A percentile compares a stretch with the other conserved stretches of the same genome.
phyloP scores from a whole-genome alignment of 2,888 invertebrate genomes.

The Bibio marci region DNA sequence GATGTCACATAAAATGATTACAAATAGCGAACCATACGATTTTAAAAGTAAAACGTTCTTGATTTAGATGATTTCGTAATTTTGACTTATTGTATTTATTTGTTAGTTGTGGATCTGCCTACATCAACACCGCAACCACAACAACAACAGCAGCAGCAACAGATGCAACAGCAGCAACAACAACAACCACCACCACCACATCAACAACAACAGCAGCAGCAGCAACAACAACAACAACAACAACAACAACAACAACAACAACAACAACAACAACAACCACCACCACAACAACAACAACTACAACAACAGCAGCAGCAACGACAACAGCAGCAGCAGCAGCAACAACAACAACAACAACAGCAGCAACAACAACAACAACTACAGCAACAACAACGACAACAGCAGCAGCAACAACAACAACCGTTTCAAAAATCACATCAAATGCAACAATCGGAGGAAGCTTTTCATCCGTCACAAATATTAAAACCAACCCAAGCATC shows the following conservation, averaged over 20 bases:
- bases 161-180: background rate
- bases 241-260: background rate
- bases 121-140: background rate
- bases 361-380: background rate
- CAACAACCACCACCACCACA: background rate
- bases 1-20: no score
- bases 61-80: no score
- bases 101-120: slow-evolving; percentile 6
- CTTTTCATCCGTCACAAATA: no score
- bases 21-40: no score
- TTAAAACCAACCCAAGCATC: background rate
- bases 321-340: background rate
- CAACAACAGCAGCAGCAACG: no score
- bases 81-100: no score
- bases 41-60: no score
- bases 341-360: no score
- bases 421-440: background rate
- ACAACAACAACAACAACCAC: background rate
- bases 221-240: background rate
- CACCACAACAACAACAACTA: background rate
- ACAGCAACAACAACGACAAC: slow-evolving; percentile 1
- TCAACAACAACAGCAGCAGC: background rate
- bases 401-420: no score
- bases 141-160: slow-evolving; percentile 3
- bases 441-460: background rate